phyloP scores from a whole-genome alignment of 2,113 vertebrate genomes.

The Coryphaenoides rupestris region DNA sequence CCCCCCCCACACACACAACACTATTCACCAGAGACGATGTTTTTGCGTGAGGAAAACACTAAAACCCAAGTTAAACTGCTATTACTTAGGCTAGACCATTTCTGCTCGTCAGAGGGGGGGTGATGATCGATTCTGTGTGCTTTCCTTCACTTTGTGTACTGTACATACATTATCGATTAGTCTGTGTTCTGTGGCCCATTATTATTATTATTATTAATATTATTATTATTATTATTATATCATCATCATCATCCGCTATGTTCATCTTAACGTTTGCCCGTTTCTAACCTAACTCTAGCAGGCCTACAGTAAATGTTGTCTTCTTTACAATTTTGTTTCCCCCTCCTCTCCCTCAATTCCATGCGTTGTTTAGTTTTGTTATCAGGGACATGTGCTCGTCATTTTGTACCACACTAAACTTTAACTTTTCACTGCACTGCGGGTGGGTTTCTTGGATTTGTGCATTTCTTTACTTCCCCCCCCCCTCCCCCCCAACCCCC shows the following conservation, averaged over 20 bases:
- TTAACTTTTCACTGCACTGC: no score
- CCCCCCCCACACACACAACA: no score
- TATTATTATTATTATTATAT: no score
- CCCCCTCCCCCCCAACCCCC: no score
- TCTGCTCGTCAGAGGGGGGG: constrained; percentile 24
- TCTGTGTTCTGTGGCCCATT: constrained; percentile 13
- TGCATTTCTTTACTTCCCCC: no score
- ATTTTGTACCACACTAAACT: no score
- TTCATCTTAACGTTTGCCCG: constrained; percentile 10
- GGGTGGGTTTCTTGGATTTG: no score
- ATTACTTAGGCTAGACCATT: constrained; percentile 22
- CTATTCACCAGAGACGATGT: no score
- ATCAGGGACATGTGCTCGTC: no score
- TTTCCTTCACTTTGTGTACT: constrained; percentile 19
- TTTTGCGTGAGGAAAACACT: no score
- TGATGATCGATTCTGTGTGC: constrained; percentile 22
- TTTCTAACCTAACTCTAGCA: constrained; percentile 5
- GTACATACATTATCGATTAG: constrained; percentile 34
- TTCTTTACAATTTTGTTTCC: constrained; percentile 2
- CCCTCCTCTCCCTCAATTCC: constrained; percentile 15
- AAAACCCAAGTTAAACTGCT: background rate
- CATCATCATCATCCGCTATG: no score
- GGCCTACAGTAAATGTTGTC: background rate
- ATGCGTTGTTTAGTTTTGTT: background rate
- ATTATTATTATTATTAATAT: no score